Evolutionary conservation across 2,113 vertebrate species (phyloP).

Genomic region (Hypomesus transpacificus): DNA sequence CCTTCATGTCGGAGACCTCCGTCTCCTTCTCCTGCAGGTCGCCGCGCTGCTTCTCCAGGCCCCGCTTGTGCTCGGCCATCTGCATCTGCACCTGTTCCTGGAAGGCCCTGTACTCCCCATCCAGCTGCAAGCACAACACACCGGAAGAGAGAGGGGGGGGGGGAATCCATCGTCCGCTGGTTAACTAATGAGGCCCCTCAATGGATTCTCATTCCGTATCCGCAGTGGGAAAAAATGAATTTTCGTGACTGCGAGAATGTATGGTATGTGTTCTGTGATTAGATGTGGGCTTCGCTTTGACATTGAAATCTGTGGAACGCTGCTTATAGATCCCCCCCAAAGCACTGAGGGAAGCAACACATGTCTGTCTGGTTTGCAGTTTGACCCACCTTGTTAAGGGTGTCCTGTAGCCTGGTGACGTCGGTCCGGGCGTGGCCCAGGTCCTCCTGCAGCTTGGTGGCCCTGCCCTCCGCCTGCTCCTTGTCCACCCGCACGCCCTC

Average conservation of each 20-base stretch:
- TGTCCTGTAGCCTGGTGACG: constrained; percentile 79
- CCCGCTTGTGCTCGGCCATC: constrained; percentile 80
- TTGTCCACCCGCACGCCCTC: constrained; percentile 87
- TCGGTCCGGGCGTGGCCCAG: constrained; percentile 82
- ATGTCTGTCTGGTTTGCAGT: not conserved
- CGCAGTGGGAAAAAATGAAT: not conserved
- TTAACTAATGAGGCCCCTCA: not conserved
- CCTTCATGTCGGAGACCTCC: constrained; percentile 92
- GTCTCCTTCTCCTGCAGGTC: constrained; percentile 90
- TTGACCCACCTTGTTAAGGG: constrained; percentile 82
- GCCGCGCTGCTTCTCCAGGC: constrained; percentile 80
- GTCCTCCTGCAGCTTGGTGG: constrained; percentile 80
- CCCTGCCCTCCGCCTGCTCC: constrained; percentile 86
- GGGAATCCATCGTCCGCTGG: constrained; percentile 10
- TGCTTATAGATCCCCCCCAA: too few relatives aligned
- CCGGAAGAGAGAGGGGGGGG: not conserved
- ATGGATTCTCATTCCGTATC: not conserved
- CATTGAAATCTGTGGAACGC: too few relatives aligned
- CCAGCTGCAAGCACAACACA: constrained; percentile 70
- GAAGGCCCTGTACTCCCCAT: constrained; percentile 84
- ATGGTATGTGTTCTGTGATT: too few relatives aligned
- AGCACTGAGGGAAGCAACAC: not conserved
- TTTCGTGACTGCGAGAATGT: not conserved
- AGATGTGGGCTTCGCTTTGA: too few relatives aligned
- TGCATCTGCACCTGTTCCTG: constrained; percentile 87